phyloP scores from a whole-genome alignment of 92 coral and sea anemone genomes.

The Pocillopora grandis region DNA sequence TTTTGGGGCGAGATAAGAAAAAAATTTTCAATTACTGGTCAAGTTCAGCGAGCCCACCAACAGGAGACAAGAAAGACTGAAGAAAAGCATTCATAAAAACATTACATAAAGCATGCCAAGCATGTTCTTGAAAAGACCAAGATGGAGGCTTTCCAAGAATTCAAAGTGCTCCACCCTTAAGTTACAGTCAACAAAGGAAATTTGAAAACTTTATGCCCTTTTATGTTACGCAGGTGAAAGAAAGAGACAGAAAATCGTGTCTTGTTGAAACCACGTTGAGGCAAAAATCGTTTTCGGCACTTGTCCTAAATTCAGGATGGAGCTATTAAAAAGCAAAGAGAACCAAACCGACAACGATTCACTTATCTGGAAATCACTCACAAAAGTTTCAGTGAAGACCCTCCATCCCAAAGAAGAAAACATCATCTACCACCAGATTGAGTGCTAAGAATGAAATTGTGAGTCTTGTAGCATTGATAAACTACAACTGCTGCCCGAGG shows the following conservation, averaged over 20 bases:
- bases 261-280: constrained; percentile 46
- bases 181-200: too few relatives aligned
- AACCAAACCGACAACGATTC: background rate
- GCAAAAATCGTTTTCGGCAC: constrained; percentile 30
- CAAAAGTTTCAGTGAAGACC: constrained; percentile 44
- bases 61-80: too few relatives aligned
- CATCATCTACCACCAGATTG: constrained; percentile 22
- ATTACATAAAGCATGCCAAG: too few relatives aligned
- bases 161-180: too few relatives aligned
- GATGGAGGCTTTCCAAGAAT: too few relatives aligned
- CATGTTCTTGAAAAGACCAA: too few relatives aligned
- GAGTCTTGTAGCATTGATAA: constrained; percentile 29
- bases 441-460: constrained; percentile 31
- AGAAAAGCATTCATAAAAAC: too few relatives aligned
- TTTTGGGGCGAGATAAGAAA: too few relatives aligned
- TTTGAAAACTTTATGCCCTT: constrained; percentile 6
- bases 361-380: background rate
- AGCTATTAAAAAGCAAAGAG: background rate
- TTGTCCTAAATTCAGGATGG: constrained; percentile 43
- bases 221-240: constrained; percentile 33
- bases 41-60: too few relatives aligned
- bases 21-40: too few relatives aligned
- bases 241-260: constrained; percentile 46
- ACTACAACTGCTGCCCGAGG: constrained; percentile 27
- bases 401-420: constrained; percentile 44